phyloP scores from a whole-genome alignment of 2,797 vertebrate species.

The Darevskia mixta region DNA sequence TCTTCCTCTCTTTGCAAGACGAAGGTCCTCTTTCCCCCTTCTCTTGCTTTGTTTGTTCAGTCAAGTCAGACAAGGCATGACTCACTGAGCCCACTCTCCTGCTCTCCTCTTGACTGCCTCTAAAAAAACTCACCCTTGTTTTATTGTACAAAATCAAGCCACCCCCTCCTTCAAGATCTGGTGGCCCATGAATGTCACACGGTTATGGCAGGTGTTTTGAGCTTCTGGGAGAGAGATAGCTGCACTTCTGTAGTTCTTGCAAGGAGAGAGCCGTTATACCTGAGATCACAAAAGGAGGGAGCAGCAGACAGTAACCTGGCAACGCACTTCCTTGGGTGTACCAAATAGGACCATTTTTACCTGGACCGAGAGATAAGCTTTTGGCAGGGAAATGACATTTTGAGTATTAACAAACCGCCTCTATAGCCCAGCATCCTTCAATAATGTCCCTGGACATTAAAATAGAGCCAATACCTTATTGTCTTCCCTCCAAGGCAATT shows the following conservation, averaged over 20 bases:
- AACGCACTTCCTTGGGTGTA: neutral
- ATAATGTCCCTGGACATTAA: neutral
- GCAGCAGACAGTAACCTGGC: neutral
- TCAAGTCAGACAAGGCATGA: neutral
- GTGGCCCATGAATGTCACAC: constrained; percentile 5
- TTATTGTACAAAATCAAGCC: constrained; percentile 11
- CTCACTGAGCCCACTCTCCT: neutral
- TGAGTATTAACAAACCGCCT: neutral
- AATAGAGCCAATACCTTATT: neutral
- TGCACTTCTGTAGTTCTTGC: neutral
- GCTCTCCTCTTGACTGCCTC: constrained; percentile 14
- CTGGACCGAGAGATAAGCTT: neutral
- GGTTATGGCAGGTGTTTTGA: neutral
- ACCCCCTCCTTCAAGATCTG: neutral
- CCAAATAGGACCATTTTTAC: neutral
- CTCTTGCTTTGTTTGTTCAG: neutral
- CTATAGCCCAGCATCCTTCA: neutral
- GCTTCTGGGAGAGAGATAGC: neutral
- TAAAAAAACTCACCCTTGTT: neutral
- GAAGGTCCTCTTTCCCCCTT: neutral
- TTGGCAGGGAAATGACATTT: constrained; percentile 10
- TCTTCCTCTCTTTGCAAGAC: neutral
- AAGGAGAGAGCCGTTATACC: neutral
- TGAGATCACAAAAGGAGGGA: neutral
- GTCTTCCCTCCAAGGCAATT: neutral